Evolutionary conservation across 2,888 invertebrate species (phyloP), one percentile per base, ranked within the genome.

Genomic region (Nebria salina): DNA sequence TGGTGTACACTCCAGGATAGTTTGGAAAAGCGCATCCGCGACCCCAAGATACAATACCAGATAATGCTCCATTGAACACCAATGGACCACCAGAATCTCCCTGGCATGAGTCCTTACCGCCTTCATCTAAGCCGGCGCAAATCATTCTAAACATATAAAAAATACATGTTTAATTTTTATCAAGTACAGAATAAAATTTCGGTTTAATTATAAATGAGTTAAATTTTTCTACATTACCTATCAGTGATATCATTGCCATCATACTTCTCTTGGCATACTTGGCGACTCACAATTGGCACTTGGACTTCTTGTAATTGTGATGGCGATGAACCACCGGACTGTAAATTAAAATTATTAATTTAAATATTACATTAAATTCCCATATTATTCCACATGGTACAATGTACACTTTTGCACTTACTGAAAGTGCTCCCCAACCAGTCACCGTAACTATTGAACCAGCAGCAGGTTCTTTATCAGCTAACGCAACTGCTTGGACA

Each of bases 351-450:
- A 66, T 4, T 34, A 34, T 0, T 34, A 34, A 1, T 0, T 34
- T 34, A 34, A 4, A 34, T 34, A 34, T 34, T 1, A 34, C 34
- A 34, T 20, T 20, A 0, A 20, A 20, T 20, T 20, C 20, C 0
- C 20, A 34, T 34, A 34, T 2, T 34, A 34, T 5, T 4, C 34
- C 5, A 34, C 0, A 34, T 34, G n/a, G n/a, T 34, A 4, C 0
- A 34, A 34, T 34, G n/a, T n/a, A 66, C n/a, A 77, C 20, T 20
- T 20, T 20, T 20, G 41, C 4, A 77, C 79, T 82, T 79, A 82
- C 82, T 41, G 73, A 65, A 9, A 81, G 80, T 9, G 82, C 82
- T 75, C 83, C 83, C 82, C 83, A 83, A 73, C 83, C 83, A 9
- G 83, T 82, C 9, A 83, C 83, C 7, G 74, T 81, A 25, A 25